Evolutionary conservation across 2,888 invertebrate species (phyloP).

Genomic region (Leptinotarsa haldemani): DNA sequence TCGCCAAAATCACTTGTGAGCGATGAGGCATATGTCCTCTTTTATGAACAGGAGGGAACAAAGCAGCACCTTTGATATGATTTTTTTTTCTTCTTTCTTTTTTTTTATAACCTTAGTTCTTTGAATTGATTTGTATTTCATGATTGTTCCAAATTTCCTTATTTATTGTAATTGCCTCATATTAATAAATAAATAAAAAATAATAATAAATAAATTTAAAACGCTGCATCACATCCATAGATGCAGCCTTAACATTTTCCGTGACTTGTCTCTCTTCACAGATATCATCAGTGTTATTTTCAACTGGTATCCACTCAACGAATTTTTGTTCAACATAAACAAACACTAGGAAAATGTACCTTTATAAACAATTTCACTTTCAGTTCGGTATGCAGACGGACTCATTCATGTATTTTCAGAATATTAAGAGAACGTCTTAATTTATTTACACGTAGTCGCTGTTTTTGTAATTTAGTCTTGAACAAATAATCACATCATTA

Average conservation of each 20-base stretch:
- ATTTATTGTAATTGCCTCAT: too few relatives aligned
- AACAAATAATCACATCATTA: conserved; percentile 27
- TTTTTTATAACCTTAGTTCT: too few relatives aligned
- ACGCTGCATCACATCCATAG: neutral
- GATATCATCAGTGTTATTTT: neutral
- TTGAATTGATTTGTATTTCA: too few relatives aligned
- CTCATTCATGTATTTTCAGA: conserved; percentile 5
- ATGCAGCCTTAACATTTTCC: neutral
- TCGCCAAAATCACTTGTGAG: too few relatives aligned
- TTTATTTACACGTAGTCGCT: conserved; percentile 22
- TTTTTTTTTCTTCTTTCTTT: too few relatives aligned
- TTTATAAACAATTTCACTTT: conserved; percentile 18
- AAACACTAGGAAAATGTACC: conserved; percentile 17
- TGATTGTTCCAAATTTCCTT: too few relatives aligned
- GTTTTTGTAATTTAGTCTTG: conserved; percentile 22
- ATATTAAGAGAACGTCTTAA: conserved; percentile 11
- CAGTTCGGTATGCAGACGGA: conserved; percentile 10
- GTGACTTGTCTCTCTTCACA: neutral
- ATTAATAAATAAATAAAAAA: too few relatives aligned
- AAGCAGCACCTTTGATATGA: too few relatives aligned
- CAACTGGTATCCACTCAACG: conserved; percentile 7
- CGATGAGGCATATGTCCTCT: too few relatives aligned
- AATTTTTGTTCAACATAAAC: conserved; percentile 14
- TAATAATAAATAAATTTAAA: too few relatives aligned
- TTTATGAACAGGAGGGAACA: too few relatives aligned